Conservation (phyloP, 2,797 vertebrate genomes). For the Limosa lapponica region DNA sequence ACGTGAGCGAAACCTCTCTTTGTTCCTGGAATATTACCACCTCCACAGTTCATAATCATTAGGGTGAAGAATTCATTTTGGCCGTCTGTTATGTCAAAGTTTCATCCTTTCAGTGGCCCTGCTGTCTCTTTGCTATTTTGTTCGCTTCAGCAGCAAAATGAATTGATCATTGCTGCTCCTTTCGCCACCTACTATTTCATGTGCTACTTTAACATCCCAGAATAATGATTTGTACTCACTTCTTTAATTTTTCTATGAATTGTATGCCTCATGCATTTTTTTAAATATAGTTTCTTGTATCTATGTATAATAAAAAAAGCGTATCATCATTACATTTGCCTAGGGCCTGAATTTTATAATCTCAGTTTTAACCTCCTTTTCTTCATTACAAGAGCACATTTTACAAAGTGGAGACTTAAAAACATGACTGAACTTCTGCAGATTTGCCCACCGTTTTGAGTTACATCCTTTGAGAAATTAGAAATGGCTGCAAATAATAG, state of each 20-base stretch:
- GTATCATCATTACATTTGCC: background rate
- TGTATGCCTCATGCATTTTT: background rate
- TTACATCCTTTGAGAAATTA: background rate
- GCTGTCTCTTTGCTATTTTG: constrained; percentile 38
- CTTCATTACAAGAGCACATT: background rate
- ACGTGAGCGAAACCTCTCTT: constrained; percentile 31
- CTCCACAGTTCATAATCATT: constrained; percentile 57
- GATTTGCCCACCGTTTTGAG: background rate
- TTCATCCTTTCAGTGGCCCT: constrained; percentile 25
- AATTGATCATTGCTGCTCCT: constrained; percentile 51
- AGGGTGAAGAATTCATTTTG: constrained; percentile 49
- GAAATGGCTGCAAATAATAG: background rate
- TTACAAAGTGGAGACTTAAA: background rate
- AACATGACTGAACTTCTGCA: background rate
- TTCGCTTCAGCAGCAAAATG: constrained; percentile 21
- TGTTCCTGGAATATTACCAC: constrained; percentile 58
- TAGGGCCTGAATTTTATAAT: background rate
- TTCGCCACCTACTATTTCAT: constrained; percentile 25
- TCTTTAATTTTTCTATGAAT: constrained; percentile 43
- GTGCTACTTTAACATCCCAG: constrained; percentile 12
- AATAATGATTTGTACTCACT: constrained; percentile 38
- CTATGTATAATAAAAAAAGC: background rate
- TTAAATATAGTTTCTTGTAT: background rate
- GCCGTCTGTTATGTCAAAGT: constrained; percentile 34
- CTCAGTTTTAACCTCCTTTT: background rate